Evolutionary conservation across 2,888 invertebrate species (phyloP), one percentile per base, ranked within the genome.

Genomic region (Troides helena): DNA sequence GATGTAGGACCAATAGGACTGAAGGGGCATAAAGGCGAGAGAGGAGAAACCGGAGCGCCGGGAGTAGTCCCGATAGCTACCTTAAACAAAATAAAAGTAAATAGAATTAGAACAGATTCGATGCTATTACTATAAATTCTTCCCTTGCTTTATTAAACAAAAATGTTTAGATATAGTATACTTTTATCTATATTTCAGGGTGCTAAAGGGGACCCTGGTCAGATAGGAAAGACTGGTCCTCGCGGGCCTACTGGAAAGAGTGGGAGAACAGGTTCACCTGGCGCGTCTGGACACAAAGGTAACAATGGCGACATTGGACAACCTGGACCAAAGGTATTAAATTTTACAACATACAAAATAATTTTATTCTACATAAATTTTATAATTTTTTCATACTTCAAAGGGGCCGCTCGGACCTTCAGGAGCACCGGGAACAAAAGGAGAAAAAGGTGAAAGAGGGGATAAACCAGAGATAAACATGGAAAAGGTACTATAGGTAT

Each of bases 21-120:
- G 0, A 72, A 61, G 58, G 88, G 88, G 0, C 65, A 70, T 17
- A 94, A 96, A 85, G 97, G 97, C 72, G 96, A 96, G 73, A 93
- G 95, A 1, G 97, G 97, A 63, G 87, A 88, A 71, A 93, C 95
- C 72, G 96, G 96, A 43, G 83, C 85, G 0, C 76, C 92, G 56
- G 96, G 77, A 65, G 75, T 74, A 62, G 74, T 76, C 23, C 71
- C 77, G 36, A 57, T 64, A 14, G 67, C 78, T 39, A 73, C 70
- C 56, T 74, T 77, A 30, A 72, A 71, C 66, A 65, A 74, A 21
- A 68, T 80, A 67, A 80, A 81, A 75, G 81, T 80, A 73, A 67
- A 10, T 46, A 46, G 14, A 46, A 14, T 46, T 46, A 46, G 14
- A 4, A 46, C 12, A 46, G 46, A 46, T 46, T 46, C 3, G 14